Conservation (phyloP, 64 coral and sea anemone species). For the Catalaphyllia jardinei region DNA sequence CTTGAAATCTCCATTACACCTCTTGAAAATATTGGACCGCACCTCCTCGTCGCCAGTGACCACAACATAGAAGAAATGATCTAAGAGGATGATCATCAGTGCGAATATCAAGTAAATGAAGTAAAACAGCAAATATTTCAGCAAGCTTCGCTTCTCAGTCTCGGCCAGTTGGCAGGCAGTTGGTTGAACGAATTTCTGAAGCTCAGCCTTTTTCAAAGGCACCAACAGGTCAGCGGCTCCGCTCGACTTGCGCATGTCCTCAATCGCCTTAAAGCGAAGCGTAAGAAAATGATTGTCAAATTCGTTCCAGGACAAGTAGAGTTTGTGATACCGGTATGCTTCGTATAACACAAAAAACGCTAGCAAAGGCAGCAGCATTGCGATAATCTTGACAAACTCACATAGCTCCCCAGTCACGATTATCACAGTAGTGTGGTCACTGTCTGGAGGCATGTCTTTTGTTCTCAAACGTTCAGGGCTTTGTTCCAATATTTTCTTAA, state of each 20-base stretch:
- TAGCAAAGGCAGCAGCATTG: slow-evolving; percentile 79
- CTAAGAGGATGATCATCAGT: slow-evolving; percentile 76
- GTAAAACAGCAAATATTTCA: slow-evolving; percentile 75
- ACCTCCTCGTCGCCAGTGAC: slow-evolving; percentile 18
- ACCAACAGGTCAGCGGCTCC: slow-evolving; percentile 67
- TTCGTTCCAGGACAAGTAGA: slow-evolving; percentile 72
- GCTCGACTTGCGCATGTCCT: slow-evolving; percentile 80
- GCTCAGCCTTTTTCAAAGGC: slow-evolving; percentile 89
- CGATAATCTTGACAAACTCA: slow-evolving; percentile 33
- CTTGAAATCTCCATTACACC: slow-evolving; percentile 6
- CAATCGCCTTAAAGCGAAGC: slow-evolving; percentile 88
- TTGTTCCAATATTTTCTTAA: slow-evolving; percentile 17
- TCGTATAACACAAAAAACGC: slow-evolving; percentile 82
- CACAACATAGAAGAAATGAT: slow-evolving; percentile 72
- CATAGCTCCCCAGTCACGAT: slow-evolving; percentile 26
- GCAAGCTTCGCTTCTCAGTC: slow-evolving; percentile 61
- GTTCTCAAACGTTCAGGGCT: slow-evolving; percentile 21
- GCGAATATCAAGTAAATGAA: slow-evolving; percentile 81
- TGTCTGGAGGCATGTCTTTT: slow-evolving; percentile 11
- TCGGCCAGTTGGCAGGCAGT: slow-evolving; percentile 69
- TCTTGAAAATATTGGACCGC: slow-evolving; percentile 19
- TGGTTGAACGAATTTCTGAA: slow-evolving; percentile 83
- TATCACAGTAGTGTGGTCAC: background rate
- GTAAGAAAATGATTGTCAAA: slow-evolving; percentile 97
- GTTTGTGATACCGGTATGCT: slow-evolving; percentile 87